phyloP scores from a whole-genome alignment of 2,113 vertebrate genomes.

The Lamprotornis superbus region DNA sequence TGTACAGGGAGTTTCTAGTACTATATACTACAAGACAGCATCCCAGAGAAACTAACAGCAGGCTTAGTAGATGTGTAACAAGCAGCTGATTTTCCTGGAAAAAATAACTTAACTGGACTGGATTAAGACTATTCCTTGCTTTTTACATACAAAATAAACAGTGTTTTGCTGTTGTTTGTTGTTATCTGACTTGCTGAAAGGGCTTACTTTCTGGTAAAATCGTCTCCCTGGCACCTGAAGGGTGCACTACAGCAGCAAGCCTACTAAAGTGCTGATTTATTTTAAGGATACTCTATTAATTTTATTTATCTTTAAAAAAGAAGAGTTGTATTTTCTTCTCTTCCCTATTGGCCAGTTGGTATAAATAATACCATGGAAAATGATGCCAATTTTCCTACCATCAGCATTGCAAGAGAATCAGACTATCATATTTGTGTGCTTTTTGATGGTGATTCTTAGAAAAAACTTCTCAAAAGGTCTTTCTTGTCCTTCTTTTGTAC shows the following conservation, averaged over 20 bases:
- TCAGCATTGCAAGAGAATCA: background rate
- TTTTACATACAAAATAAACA: background rate
- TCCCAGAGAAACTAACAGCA: background rate
- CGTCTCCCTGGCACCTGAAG: background rate
- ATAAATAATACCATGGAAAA: background rate
- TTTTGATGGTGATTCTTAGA: background rate
- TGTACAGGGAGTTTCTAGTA: background rate
- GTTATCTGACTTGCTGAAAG: background rate
- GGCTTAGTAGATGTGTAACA: background rate
- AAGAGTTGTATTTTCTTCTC: background rate
- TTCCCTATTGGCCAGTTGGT: background rate
- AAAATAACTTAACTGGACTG: background rate
- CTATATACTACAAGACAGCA: background rate
- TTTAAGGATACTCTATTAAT: background rate
- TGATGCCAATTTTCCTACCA: background rate
- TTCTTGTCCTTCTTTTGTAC: conserved; percentile 8
- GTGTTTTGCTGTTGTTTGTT: too few relatives aligned
- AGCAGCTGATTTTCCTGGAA: background rate
- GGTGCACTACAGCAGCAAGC: background rate
- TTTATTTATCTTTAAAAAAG: background rate
- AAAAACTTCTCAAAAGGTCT: conserved; percentile 23
- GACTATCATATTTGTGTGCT: background rate
- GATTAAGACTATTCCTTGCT: background rate
- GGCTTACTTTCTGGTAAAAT: background rate
- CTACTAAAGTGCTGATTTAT: background rate